Base-by-base conservation (phyloP, 2,113 vertebrate genomes). In the Desmodus rotundus region DNA sequence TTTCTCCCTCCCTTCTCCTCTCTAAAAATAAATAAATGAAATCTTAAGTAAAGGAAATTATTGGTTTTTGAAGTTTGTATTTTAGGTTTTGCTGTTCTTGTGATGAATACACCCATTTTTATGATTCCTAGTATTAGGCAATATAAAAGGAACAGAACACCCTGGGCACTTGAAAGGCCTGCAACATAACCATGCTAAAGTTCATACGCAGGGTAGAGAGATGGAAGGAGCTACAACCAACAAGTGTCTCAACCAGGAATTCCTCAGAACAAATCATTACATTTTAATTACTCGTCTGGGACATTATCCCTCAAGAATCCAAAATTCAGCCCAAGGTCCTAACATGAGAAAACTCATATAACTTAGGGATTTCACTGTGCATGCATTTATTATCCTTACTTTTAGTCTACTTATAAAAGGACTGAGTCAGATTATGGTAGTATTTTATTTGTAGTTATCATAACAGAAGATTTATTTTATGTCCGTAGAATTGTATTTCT, bases 241-340 rank as follows among this genome's bases (percentile, higher is more conserved):
- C 4, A 83, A 45, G 58, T 13, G 41, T 24, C 20, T 58, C 16
- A 38, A 16, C 16, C 47, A 93, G 33, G 5, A 85, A 81, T 90
- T 41, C 24, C 61, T 88, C 41, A 77, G 52, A 83, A 86, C 7
- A 47, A 61, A 67, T 92, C 50, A 86, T 94, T 97, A 85, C 61
- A 58, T 70, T 92, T 67, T 95, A 97, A 96, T 97, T 93, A 72
- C 33, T 89, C 61, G 7, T 81, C 67, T 93, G 97, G 96, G 96
- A 97, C 88, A 70, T 88, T 61, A 54, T 97, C 96, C 95, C 97
- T 89, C 63, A 96, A 88, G 97, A 93, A 70, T 94, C 73, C 85
- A 73, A 88, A 87, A 50, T 70, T 58, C 28, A 95, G 31, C 16
- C 81, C 22, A 56, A 65, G 28, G 28, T 45, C 43, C 47, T 65